Conservation (phyloP, 1,140 invertebrate genomes). For the Anagrus nilaparvatae region DNA sequence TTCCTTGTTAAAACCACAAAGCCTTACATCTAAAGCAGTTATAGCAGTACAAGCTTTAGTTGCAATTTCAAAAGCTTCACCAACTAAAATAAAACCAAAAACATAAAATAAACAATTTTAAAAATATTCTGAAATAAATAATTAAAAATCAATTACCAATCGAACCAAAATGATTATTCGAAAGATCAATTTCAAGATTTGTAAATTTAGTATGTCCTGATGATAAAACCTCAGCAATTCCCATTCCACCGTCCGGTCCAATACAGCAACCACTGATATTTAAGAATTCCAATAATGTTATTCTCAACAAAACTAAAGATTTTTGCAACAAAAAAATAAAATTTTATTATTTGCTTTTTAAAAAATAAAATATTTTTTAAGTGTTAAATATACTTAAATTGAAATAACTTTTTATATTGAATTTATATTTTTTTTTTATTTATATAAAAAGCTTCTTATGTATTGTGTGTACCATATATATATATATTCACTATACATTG, state of each 20-base stretch:
- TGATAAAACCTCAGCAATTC: slow-evolving; percentile 24
- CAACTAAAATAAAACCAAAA: slow-evolving; percentile 24
- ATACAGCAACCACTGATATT: slow-evolving; percentile 32
- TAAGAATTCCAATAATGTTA: slow-evolving; percentile 23
- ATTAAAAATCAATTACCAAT: slow-evolving; percentile 26
- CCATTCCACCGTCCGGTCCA: slow-evolving; percentile 20
- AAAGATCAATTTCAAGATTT: slow-evolving; percentile 23
- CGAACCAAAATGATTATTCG: slow-evolving; percentile 31
- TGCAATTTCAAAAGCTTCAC: slow-evolving; percentile 25
- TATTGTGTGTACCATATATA: too few species aligned
- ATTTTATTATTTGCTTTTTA: too few species aligned
- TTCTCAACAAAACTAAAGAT: slow-evolving; percentile 28
- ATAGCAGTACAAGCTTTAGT: slow-evolving; percentile 20
- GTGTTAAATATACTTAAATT: too few species aligned
- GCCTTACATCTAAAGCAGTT: slow-evolving; percentile 27
- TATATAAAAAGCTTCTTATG: too few species aligned
- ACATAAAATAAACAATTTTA: slow-evolving; percentile 17
- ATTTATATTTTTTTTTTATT: too few species aligned
- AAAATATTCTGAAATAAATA: too few species aligned
- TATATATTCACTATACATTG: too few species aligned
- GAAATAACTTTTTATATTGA: too few species aligned
- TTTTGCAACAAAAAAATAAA: too few species aligned
- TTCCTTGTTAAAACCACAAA: slow-evolving; percentile 32
- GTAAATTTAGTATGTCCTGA: slow-evolving; percentile 19
- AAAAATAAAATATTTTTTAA: too few species aligned